These are phyloP conservation scores for Cotesia glomerata DNA, from an alignment of 1,140 invertebrate genomes.

Conservation along the genomic window DNA sequence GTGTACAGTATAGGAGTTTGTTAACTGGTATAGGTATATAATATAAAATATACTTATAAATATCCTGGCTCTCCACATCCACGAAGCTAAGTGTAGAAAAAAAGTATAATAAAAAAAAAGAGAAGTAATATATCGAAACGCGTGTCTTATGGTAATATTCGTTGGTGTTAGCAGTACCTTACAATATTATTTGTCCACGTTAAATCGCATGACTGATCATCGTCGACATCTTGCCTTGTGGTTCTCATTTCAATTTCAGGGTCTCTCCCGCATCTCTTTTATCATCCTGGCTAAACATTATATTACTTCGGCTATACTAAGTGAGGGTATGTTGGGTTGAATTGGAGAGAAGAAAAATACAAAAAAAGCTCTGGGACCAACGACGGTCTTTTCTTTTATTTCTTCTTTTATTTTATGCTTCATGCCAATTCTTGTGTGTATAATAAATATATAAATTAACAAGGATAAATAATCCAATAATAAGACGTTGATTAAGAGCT, in stretches of 20 bases:
- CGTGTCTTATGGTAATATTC: conserved; percentile 55
- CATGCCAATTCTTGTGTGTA: neutral
- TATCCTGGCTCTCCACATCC: conserved; percentile 36
- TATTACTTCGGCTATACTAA: no score
- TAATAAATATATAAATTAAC: conserved; percentile 13
- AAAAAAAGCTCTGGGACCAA: no score
- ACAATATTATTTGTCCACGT: conserved; percentile 38
- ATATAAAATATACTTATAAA: conserved; percentile 44
- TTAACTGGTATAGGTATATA: conserved; percentile 28
- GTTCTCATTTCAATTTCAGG: conserved; percentile 23
- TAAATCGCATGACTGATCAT: conserved; percentile 34
- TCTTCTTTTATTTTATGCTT: neutral
- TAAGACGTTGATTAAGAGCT: conserved; percentile 18
- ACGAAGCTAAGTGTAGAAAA: neutral
- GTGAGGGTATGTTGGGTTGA: no score
- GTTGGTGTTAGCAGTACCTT: conserved; percentile 38
- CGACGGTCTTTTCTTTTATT: no score
- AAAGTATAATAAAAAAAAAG: neutral
- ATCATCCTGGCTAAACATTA: neutral
- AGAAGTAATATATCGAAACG: conserved; percentile 29
- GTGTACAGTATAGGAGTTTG: neutral
- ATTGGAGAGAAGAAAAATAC: neutral
- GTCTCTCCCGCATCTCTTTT: neutral
- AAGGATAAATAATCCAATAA: conserved; percentile 17
- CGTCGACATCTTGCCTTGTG: conserved; percentile 16